Base-by-base conservation (phyloP, 2,113 vertebrate genomes). In the Campylomormyrus tamandua region DNA sequence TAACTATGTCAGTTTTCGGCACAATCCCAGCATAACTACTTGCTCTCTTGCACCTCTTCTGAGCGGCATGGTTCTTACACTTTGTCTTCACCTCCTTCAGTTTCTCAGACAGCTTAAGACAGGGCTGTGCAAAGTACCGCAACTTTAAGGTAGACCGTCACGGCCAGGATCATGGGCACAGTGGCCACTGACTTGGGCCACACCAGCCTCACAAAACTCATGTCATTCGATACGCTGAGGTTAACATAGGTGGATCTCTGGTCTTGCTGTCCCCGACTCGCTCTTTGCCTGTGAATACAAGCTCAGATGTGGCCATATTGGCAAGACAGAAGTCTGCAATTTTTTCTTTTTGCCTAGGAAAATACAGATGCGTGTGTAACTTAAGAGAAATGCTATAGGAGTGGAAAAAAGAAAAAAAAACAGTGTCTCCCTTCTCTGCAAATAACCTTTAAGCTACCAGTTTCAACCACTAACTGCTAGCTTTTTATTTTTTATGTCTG, bases 1-100 rank as follows among this genome's bases (percentile, higher is more conserved):
- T 93, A 96, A 96, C 90, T 92, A 84, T 92, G 88, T 74, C 92
- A 91, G 70, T 53, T 49, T 49, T n/a, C 88, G 21, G 48, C 70
- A 50, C 88, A 35, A 17, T 77, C 70, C 45, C 70, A 77, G n/a
- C 52, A 3, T 80, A 48, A 66, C 11, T 58, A 19, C 4, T 45
- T 0, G 17, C 56, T 89, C 24, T 74, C 24, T 31, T 27, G 74
- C 24, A 9, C 88, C 66, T 17, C 24, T n/a, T 49, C 91, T 90
- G 50, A 53, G 49, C 24, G 11, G 6, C 1, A 8, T 27, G 84
- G 9, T 19, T 66, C 87, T 85, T 27, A 3, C 21, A 87, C 48
- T 13, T 35, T n/a, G 91, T 89, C 50, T 31, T 58, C 89, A 85
- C 87, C 85, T 88, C 19, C 74, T 46, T 83, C 24, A 53, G 48